Conservation (phyloP, 1,140 invertebrate genomes). For the Battus philenor region DNA sequence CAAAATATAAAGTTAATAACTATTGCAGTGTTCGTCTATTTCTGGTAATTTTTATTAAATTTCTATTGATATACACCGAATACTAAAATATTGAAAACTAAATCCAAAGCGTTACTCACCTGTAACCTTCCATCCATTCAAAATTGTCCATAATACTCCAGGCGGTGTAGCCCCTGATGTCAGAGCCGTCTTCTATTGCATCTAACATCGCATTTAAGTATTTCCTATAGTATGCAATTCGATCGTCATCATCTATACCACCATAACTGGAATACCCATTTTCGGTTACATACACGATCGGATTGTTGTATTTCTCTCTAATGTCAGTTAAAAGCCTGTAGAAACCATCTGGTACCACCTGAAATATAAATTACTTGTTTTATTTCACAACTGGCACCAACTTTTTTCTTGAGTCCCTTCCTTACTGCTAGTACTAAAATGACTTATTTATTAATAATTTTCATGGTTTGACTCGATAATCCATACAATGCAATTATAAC, state of each 20-base stretch:
- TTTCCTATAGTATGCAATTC: constrained; percentile 58
- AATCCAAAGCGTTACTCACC: constrained; percentile 17
- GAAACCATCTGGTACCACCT: constrained; percentile 56
- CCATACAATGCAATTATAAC: no score
- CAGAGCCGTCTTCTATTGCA: constrained; percentile 48
- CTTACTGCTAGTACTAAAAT: no score
- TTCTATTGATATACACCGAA: no score
- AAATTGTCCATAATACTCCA: constrained; percentile 83
- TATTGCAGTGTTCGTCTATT: no score
- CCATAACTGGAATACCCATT: constrained; percentile 79
- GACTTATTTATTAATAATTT: no score
- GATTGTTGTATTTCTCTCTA: constrained; percentile 77
- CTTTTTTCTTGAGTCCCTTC: no score
- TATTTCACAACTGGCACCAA: no score
- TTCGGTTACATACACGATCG: constrained; percentile 78
- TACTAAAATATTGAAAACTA: not conserved
- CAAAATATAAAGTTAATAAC: no score
- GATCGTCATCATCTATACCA: constrained; percentile 68
- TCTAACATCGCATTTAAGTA: constrained; percentile 57
- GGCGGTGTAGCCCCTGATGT: constrained; percentile 74
- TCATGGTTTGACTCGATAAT: no score
- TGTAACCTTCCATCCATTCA: constrained; percentile 76
- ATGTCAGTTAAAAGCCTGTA: constrained; percentile 75
- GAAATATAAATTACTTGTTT: no score
- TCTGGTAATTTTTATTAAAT: no score